Base-by-base conservation (phyloP, 2,113 vertebrate species). In the Erythrocebus patas region DNA sequence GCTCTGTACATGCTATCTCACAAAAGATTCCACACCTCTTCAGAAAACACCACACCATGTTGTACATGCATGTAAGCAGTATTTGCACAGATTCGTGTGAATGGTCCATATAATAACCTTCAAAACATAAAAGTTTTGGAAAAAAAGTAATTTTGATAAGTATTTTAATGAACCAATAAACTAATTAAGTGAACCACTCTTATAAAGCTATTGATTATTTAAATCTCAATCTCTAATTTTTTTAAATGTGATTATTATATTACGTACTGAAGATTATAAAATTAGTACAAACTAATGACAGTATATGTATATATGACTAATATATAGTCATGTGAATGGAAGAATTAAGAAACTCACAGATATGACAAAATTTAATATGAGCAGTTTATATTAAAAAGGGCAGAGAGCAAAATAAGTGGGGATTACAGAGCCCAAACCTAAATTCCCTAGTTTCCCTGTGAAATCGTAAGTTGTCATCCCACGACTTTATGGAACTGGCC, bases 1-100 rank as follows among this genome's bases (percentile, higher is more conserved):
- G 73, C 85, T 95, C 95, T 97, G 85, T 88, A 95, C 91, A 96
- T 87, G 85, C 50, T 94, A 57, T 96, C 95, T 97, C 93, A 96
- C 95, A 98, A 97, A 96, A 95, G 92, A 96, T 80, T 72, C 40
- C 89, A 85, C 48, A 40, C 68, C 91, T 93, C 7, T 25, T 72
- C 61, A 85, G 70, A 87, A 96, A 91, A 45, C 6, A 80, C 5
- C 20, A 57, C 4, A 50, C 20, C 32, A 57, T 1, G 5, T 35
- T 17, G 16, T 2, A 0, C 13, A 48, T 5, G 27, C 13, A 55
- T 68, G 61, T 87, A 76, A 82, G 45, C 5, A 32, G 23, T 32
- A 23, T 22, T 32, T 94, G 5, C 45, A 59, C 17, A 61, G 17
- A 81, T 85, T 68, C 86, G 40, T 88, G 13, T 78, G 30, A 70